Base-by-base conservation (phyloP, 2,888 invertebrate species). In the Bugula neritina region DNA sequence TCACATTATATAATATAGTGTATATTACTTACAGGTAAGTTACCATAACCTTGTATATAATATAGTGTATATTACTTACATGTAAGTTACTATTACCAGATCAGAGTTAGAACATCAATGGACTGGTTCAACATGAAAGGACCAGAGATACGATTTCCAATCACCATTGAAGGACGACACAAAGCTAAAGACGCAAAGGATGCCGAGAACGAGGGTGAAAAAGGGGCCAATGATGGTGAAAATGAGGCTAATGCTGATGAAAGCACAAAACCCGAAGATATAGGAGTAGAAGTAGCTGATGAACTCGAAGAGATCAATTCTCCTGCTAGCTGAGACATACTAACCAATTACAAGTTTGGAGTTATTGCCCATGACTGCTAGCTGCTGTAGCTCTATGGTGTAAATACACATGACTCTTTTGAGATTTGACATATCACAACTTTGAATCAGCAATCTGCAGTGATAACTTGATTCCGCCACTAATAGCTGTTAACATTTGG, bases 161-260 rank as follows among this genome's bases (percentile, higher is more conserved):
- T 77, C 34, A 72, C 72, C 21, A 71, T 77, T 5, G 75, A 73
- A 35, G 17, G 75, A 1, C 71, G 69, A n/a, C 75, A 75, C 5
- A 72, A 72, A 43, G 43, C 43, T 43, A 43, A 17, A 25, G 73
- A 55, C 1, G 71, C 71, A 2, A 72, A 73, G 17, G 71, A 71
- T 3, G 75, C 73, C 17, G 71, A 73, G 1, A 57, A 25, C 35
- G 69, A 70, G 31, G 72, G 70, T 5, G 54, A 1, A 17, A 31
- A 17, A 1, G 25, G 13, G 21, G 54, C 27, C n/a, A 54, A 54
- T 23, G 58, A 57, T 54, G n/a, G 57, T 17, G 35, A 69, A 55
- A 35, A 54, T 23, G 72, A 72, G 21, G 43, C 57, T 27, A 72
- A 31, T 54, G 69, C 52, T 17, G 69, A 72, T 27, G 21, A 69